A percentile compares a stretch with the other conserved stretches of the same genome.
Evolutionary conservation across 2,113 vertebrate species (phyloP).

Genomic region (Labeo catla): DNA sequence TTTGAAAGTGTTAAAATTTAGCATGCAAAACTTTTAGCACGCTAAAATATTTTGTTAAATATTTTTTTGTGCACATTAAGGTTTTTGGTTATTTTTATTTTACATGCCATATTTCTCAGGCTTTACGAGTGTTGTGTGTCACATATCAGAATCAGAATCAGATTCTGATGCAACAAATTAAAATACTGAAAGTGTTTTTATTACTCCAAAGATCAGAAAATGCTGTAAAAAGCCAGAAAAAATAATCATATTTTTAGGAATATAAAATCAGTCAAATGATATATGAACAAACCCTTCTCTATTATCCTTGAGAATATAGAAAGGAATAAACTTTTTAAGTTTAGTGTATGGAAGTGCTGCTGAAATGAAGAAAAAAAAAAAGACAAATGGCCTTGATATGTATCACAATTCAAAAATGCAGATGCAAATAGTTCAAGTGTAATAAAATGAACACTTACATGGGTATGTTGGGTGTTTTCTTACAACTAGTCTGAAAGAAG

Average conservation of each 20-base stretch:
- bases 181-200: neutral
- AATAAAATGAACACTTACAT: neutral
- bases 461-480: neutral
- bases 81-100: too few species aligned
- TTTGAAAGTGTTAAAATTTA: neutral
- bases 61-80: too few species aligned
- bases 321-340: too few species aligned
- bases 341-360: too few species aligned
- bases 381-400: too few species aligned
- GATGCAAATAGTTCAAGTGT: neutral
- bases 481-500: neutral
- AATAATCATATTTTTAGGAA: neutral
- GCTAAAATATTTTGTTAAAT: too few species aligned
- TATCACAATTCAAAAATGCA: neutral
- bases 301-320: too few species aligned
- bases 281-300: too few species aligned
- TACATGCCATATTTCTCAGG: neutral
- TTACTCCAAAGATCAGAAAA: neutral
- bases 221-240: neutral
- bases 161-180: too few species aligned
- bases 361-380: neutral
- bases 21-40: too few species aligned
- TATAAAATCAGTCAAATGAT: neutral
- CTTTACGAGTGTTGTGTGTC: neutral
- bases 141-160: too few species aligned